Conservation (phyloP, 2,888 invertebrate species). For the Rhopalosiphum nymphaeae region DNA sequence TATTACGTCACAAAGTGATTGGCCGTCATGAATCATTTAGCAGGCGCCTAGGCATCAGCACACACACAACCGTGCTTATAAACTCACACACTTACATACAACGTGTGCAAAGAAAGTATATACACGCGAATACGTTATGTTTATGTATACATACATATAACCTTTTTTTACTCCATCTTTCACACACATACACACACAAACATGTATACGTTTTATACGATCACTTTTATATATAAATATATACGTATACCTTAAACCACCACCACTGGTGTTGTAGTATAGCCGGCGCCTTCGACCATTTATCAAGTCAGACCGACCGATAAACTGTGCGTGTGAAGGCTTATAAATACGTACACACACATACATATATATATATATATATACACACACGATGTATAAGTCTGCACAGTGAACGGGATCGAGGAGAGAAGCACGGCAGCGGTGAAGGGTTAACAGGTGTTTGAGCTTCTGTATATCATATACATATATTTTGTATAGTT, state of each 20-base stretch:
- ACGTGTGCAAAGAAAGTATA: neutral
- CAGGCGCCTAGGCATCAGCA: slow-evolving; percentile 49
- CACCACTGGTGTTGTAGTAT: neutral
- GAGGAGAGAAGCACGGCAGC: neutral
- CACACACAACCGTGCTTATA: neutral
- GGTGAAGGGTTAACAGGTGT: slow-evolving; percentile 53
- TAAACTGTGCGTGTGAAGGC: slow-evolving; percentile 49
- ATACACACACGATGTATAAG: neutral
- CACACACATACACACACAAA: neutral
- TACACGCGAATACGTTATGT: slow-evolving; percentile 20
- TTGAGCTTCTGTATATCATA: neutral
- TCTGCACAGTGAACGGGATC: neutral
- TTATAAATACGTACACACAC: neutral
- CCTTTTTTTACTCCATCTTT: slow-evolving; percentile 9
- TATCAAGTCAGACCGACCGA: slow-evolving; percentile 63
- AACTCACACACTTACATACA: neutral
- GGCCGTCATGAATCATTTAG: slow-evolving; percentile 64
- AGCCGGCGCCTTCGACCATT: slow-evolving; percentile 48
- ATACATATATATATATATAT: no score
- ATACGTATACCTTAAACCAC: slow-evolving; percentile 31
- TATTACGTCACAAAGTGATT: slow-evolving; percentile 61
- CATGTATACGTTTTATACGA: neutral
- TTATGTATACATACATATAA: slow-evolving; percentile 11
- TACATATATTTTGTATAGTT: neutral
- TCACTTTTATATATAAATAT: neutral